Conservation (phyloP, 2,797 vertebrate species). For the Myotis planiceps region DNA sequence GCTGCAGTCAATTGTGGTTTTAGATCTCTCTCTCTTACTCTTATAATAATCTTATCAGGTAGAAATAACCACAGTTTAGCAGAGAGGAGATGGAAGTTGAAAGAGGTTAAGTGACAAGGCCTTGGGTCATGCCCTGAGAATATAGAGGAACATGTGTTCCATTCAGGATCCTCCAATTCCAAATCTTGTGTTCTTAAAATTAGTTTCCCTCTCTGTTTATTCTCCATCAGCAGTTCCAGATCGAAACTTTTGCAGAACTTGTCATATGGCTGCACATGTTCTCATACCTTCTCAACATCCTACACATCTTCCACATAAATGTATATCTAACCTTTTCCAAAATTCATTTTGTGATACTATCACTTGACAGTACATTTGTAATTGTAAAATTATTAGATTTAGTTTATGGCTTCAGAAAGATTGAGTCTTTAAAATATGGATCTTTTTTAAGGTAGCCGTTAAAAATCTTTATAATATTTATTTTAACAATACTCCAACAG, state of each 20-base stretch:
- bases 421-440: neutral
- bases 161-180: neutral
- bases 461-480: neutral
- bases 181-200: neutral
- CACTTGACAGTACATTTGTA: conserved; percentile 21
- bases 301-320: neutral
- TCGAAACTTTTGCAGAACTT: neutral
- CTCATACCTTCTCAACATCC: neutral
- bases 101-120: neutral
- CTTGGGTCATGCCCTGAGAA: neutral
- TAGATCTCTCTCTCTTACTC: neutral
- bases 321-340: neutral
- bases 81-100: neutral
- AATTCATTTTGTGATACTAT: conserved; percentile 16
- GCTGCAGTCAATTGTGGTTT: neutral
- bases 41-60: neutral
- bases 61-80: neutral
- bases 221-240: neutral
- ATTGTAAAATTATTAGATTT: conserved; percentile 20
- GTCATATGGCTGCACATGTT: neutral
- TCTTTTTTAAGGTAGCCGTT: neutral
- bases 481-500: neutral
- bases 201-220: neutral
- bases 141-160: neutral
- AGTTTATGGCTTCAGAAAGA: neutral